These are phyloP conservation scores for Crotalus viridis DNA, from an alignment of 2,113 vertebrate species.

Conservation along the genomic window DNA sequence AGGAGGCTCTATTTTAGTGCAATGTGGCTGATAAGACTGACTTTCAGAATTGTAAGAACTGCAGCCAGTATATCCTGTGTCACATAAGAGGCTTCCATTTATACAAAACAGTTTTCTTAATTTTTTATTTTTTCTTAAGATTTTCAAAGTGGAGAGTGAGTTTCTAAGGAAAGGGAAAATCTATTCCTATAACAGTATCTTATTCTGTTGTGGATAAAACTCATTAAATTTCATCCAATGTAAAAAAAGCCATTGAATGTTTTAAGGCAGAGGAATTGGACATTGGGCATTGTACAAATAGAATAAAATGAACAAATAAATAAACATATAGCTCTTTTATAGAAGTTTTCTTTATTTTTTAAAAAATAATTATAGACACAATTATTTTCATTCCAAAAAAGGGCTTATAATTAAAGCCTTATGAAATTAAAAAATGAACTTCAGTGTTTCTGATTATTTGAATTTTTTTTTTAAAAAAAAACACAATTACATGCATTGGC, in stretches of 20 bases:
- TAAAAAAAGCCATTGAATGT: not conserved
- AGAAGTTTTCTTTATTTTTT: not conserved
- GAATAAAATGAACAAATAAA: not conserved
- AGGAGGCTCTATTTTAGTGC: not conserved
- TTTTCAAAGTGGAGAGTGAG: not conserved
- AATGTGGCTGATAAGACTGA: not conserved
- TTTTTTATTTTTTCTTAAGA: not conserved
- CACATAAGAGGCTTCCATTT: not conserved
- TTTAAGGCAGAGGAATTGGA: not conserved
- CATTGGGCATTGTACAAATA: not conserved
- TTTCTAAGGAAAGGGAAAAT: not conserved
- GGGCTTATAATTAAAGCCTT: not conserved
- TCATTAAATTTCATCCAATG: not conserved
- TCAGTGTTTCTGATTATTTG: not conserved
- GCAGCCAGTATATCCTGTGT: not conserved
- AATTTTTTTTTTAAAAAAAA: not conserved
- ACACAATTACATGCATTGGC: not conserved
- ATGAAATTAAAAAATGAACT: not conserved
- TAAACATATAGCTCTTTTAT: accelerated
- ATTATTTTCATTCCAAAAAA: slow-evolving; percentile 21
- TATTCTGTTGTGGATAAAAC: not conserved
- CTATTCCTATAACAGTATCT: not conserved
- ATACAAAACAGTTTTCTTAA: not conserved
- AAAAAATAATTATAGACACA: not conserved
- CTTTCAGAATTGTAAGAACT: not conserved